Evolutionary conservation across 30 jellyfish, hydroid and myxozoan species (phyloP).

Genomic region (Aurelia sp.): DNA sequence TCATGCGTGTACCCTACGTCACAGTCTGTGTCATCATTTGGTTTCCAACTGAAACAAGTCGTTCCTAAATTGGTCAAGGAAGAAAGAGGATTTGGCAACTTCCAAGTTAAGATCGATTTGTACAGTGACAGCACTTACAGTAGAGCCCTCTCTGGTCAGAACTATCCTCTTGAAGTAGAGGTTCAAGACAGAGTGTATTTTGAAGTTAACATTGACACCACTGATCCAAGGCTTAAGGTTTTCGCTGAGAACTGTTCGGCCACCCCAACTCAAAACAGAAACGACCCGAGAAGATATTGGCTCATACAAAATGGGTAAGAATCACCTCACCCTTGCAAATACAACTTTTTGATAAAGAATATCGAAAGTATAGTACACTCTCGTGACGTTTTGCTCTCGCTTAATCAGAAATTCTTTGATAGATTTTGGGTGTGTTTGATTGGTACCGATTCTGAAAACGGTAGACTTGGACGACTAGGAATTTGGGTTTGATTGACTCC

Average conservation of each 20-base stretch:
- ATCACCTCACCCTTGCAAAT: too few species aligned
- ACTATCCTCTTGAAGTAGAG: constrained; percentile 70
- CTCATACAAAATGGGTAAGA: constrained; percentile 81
- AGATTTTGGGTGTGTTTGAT: too few species aligned
- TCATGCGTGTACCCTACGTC: constrained; percentile 90
- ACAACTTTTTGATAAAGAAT: too few species aligned
- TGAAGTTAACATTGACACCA: constrained; percentile 76
- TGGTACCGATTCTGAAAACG: too few species aligned
- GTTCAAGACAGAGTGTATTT: constrained; percentile 84
- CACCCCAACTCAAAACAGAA: constrained; percentile 64
- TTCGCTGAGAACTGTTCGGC: constrained; percentile 89
- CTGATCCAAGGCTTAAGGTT: constrained; percentile 68
- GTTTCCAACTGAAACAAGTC: constrained; percentile 71
- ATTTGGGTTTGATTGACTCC: too few species aligned
- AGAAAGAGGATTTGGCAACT: constrained; percentile 83
- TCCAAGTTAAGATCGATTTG: constrained; percentile 55
- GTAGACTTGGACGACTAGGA: too few species aligned
- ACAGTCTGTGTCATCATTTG: constrained; percentile 75
- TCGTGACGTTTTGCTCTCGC: too few species aligned
- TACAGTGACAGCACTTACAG: constrained; percentile 58
- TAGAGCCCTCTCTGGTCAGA: constrained; percentile 31
- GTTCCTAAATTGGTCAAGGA: constrained; percentile 73
- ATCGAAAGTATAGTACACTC: too few species aligned
- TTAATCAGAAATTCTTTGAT: too few species aligned
- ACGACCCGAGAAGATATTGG: constrained; percentile 70